These are phyloP conservation scores for Drosophila dunni DNA, from an alignment of 1,140 invertebrate species.

Conservation along the genomic window DNA sequence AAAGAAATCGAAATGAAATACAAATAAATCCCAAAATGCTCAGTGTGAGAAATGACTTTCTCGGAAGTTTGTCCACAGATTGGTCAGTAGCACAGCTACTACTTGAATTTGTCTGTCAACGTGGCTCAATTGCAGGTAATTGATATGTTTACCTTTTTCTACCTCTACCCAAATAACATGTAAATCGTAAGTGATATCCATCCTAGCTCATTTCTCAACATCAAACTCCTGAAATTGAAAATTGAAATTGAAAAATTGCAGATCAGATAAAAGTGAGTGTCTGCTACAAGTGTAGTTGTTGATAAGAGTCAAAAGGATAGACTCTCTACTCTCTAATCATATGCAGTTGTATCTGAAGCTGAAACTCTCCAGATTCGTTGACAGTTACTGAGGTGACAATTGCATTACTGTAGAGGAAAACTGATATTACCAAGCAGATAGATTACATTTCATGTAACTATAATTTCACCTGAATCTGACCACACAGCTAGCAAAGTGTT, in stretches of 20 bases:
- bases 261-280: constrained; percentile 62
- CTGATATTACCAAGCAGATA: constrained; percentile 66
- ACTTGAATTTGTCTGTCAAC: constrained; percentile 63
- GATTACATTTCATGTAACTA: constrained; percentile 12
- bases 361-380: constrained; percentile 26
- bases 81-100: constrained; percentile 19
- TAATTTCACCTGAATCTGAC: constrained; percentile 46
- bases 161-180: constrained; percentile 59
- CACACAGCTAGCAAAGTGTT: constrained; percentile 52
- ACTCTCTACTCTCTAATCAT: constrained; percentile 40
- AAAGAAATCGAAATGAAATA: constrained; percentile 75
- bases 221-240: constrained; percentile 41
- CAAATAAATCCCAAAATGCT: constrained; percentile 72
- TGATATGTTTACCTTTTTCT: constrained; percentile 72
- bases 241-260: constrained; percentile 76
- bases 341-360: constrained; percentile 15
- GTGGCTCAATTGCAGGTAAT: constrained; percentile 64
- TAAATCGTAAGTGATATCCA: constrained; percentile 76
- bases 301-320: constrained; percentile 26
- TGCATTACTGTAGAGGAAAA: constrained; percentile 70
- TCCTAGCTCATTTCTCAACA: constrained; percentile 70
- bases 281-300: constrained; percentile 7
- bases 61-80: constrained; percentile 55
- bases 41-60: constrained; percentile 78
- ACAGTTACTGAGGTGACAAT: constrained; percentile 76